Percentiles rank a stretch among this genome's conserved stretches.
phyloP scores from a whole-genome alignment of 2,113 vertebrate genomes.

The Aspidoscelis tigris region DNA sequence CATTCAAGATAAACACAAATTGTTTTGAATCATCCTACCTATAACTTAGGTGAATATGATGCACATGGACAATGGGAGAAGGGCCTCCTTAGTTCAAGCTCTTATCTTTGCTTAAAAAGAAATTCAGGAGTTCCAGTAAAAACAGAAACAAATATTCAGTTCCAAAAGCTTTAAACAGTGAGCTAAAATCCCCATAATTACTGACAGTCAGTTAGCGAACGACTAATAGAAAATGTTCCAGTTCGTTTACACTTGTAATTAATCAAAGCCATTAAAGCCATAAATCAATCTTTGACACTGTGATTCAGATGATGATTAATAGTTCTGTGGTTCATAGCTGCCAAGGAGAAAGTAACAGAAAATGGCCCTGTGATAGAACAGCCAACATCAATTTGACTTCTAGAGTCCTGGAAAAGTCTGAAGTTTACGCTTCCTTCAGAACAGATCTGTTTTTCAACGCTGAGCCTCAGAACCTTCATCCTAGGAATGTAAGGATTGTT shows the following conservation, averaged over 20 bases:
- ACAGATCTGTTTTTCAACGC: too few species aligned
- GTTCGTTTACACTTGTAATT: slow-evolving; percentile 55
- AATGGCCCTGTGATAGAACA: not conserved
- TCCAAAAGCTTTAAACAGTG: not conserved
- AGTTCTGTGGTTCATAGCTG: slow-evolving; percentile 25
- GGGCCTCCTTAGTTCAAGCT: too few species aligned
- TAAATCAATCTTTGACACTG: slow-evolving; percentile 51
- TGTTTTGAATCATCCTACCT: not conserved
- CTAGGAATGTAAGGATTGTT: too few species aligned
- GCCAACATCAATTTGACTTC: not conserved
- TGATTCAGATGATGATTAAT: slow-evolving; percentile 45
- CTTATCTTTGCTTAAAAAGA: not conserved
- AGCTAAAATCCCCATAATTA: not conserved
- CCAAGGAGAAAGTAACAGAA: slow-evolving; percentile 17
- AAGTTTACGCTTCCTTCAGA: too few species aligned
- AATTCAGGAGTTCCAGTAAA: not conserved
- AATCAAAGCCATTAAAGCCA: slow-evolving; percentile 33
- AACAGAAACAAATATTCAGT: not conserved
- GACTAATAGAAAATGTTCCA: slow-evolving; percentile 32
- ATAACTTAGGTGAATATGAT: not conserved
- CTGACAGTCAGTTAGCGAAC: slow-evolving; percentile 32
- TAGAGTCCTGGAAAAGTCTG: not conserved
- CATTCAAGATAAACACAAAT: too few species aligned
- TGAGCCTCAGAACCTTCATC: too few species aligned
- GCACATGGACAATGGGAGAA: too few species aligned